Conservation (phyloP, 2,888 invertebrate genomes). For the Tipula unca region DNA sequence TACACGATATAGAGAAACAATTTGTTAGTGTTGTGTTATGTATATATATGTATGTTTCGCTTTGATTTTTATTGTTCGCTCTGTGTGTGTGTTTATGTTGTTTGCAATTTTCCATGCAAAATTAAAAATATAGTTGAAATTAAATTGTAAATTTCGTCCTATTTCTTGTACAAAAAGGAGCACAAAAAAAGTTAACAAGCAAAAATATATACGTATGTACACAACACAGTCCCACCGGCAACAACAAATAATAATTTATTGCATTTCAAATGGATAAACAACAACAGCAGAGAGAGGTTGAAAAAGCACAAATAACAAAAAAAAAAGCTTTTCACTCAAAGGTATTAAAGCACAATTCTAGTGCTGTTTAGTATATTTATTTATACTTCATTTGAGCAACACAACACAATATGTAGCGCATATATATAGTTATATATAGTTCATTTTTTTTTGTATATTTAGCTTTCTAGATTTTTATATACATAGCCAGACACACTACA, state of each 20-base stretch:
- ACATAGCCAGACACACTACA: background rate
- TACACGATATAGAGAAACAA: background rate
- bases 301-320: background rate
- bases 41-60: background rate
- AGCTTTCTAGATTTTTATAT: background rate
- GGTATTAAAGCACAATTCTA: background rate
- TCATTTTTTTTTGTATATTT: background rate
- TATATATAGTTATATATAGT: background rate
- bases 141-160: constrained; percentile 14
- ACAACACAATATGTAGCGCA: background rate
- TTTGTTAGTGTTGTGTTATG: background rate
- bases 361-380: background rate
- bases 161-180: background rate
- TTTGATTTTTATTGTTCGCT: background rate
- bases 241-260: background rate
- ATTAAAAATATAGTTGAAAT: background rate
- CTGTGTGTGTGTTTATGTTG: background rate
- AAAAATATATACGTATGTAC: background rate
- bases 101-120: background rate
- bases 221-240: background rate
- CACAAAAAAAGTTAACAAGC: background rate
- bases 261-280: background rate
- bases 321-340: background rate
- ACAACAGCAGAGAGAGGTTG: background rate
- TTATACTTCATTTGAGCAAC: background rate